Conservation (phyloP, 23 tunicate genomes). For the Phallusia fumigata region DNA sequence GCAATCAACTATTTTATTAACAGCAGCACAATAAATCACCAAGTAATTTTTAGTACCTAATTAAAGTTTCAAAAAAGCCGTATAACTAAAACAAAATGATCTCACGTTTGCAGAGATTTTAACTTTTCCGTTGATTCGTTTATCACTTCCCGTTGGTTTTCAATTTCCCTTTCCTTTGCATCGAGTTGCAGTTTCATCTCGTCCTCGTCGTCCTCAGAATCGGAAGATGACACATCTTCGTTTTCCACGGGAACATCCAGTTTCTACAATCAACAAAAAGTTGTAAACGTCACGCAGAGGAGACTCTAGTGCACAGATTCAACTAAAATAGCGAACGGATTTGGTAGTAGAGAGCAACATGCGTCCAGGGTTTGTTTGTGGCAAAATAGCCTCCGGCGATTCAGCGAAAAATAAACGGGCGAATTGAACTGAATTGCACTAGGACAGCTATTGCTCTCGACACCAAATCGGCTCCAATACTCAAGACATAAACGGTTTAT, state of each 20-base stretch:
- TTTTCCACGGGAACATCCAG: no score
- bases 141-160: constrained; percentile 14
- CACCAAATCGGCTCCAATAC: no score
- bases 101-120: background rate
- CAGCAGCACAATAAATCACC: no score
- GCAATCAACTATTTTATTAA: no score
- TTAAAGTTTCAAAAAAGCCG: no score
- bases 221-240: constrained; percentile 16
- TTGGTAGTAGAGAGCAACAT: background rate
- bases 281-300: no score
- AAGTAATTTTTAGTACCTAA: no score
- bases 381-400: background rate
- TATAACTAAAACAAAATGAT: no score
- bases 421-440: no score
- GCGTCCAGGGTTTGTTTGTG: background rate
- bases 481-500: no score
- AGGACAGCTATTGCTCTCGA: no score
- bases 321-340: background rate
- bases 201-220: constrained; percentile 19
- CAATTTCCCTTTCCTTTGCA: constrained; percentile 32
- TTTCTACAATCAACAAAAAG: no score
- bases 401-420: background rate
- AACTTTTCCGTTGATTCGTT: constrained; percentile 2
- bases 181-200: constrained; percentile 23
- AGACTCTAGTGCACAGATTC: background rate